Evolutionary conservation across 2,888 invertebrate species (phyloP), one percentile per base, ranked within the genome.

Genomic region (Hirtodrosophila histrioides): DNA sequence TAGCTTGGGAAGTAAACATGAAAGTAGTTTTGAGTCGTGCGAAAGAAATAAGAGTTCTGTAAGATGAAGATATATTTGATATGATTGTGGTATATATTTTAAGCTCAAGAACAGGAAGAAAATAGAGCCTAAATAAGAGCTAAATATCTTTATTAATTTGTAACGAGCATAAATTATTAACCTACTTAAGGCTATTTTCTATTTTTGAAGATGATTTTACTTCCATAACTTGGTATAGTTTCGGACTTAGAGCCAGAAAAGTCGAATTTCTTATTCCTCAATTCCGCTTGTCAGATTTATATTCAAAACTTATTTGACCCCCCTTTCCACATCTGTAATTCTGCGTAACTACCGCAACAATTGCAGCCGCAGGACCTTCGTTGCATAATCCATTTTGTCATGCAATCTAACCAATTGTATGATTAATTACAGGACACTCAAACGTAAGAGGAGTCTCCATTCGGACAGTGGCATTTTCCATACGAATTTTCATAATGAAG

Each of bases 361-460:
- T 63, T 68, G 56, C 39, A 57, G 60, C 61, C 64, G 43, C 75
- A 69, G 48, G 51, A 74, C 85, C 48, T 85, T 62, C 17, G 17
- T 27, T 63, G 61, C 58, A 41, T 69, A 72, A 82, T 85, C 67
- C 69, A 40, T 69, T 78, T 85, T 24, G 81, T 78, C 86, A 82
- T 78, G 86, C 63, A 51, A 60, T 71, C 72, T 67, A 49, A 73
- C 69, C 80, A 82, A 86, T 81, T 86, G 64, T 68, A 78, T 81
- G 80, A 81, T 86, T 81, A 81, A 81, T 81, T 73, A 73, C 73
- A 69, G 24, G 23, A 29, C 51, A 58, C 46, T 41, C 64, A 45
- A 40, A 53, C 29, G 40, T 36, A 37, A 12, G 35, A 9, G 36
- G n/a, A 44, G 8, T 44, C 36, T 37, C 24, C 45, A 56, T 31